Percentiles rank a stretch among this genome's conserved stretches.
Conservation (phyloP, 2,797 vertebrate species). For the Morelia viridis region DNA sequence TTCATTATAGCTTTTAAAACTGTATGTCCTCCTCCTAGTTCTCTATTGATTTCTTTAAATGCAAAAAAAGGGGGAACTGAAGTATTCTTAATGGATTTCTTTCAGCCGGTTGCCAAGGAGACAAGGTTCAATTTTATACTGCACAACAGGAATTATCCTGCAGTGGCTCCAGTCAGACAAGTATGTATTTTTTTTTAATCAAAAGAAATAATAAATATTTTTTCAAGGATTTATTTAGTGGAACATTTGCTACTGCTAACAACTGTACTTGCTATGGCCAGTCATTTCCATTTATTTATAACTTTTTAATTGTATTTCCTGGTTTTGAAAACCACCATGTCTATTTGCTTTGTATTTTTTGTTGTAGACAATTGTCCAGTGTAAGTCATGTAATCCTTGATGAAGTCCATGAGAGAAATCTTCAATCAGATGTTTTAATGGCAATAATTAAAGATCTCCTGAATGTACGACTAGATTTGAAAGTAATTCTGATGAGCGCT, state of each 20-base stretch:
- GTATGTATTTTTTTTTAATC: slow-evolving; percentile 78
- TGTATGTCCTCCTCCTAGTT: not conserved
- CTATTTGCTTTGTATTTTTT: slow-evolving; percentile 29
- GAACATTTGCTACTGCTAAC: slow-evolving; percentile 19
- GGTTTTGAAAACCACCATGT: not conserved
- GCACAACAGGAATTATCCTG: slow-evolving; percentile 96
- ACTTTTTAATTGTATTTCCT: slow-evolving; percentile 13
- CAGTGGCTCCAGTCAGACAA: slow-evolving; percentile 97
- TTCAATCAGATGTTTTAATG: slow-evolving; percentile 95
- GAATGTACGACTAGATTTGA: slow-evolving; percentile 81
- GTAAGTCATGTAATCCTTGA: slow-evolving; percentile 93
- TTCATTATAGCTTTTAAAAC: not conserved
- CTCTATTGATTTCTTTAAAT: slow-evolving; percentile 26
- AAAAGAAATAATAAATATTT: slow-evolving; percentile 24
- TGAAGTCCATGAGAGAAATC: slow-evolving; percentile 96
- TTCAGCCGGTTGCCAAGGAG: slow-evolving; percentile 93
- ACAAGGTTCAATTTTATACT: slow-evolving; percentile 96
- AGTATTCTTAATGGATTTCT: slow-evolving; percentile 48
- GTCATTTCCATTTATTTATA: slow-evolving; percentile 18
- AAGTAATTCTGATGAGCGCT: slow-evolving; percentile 94
- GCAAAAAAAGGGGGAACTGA: slow-evolving; percentile 47
- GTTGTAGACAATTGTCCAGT: slow-evolving; percentile 82
- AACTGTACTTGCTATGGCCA: not conserved
- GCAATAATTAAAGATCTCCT: slow-evolving; percentile 90
- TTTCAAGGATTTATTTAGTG: slow-evolving; percentile 5